A percentile compares a stretch with the other conserved stretches of the same genome.
These are phyloP conservation scores for Cryptus armator DNA, from an alignment of 2,888 invertebrate genomes.

Conservation along the genomic window DNA sequence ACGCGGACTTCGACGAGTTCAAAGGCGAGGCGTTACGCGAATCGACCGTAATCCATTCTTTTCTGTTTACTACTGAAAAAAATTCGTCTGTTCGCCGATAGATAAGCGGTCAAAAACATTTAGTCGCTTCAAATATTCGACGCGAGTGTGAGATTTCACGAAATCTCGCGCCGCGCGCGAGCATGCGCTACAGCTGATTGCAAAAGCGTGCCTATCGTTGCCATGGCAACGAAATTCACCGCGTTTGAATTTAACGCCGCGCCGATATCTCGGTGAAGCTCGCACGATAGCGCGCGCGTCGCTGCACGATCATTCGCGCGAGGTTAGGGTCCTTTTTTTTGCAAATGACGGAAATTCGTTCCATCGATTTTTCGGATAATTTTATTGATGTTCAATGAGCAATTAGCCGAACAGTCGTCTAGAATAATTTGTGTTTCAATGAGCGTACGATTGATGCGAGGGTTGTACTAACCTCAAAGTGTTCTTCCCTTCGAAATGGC, in stretches of 20 bases:
- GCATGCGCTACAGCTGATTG: slow-evolving; percentile 63
- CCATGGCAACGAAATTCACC: slow-evolving; percentile 47
- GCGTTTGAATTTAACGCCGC: slow-evolving; percentile 9
- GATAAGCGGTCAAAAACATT: too few relatives aligned
- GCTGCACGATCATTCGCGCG: too few relatives aligned
- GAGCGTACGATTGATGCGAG: background rate
- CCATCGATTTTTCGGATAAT: too few relatives aligned
- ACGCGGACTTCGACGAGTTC: background rate
- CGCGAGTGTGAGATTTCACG: background rate
- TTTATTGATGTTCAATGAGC: too few relatives aligned
- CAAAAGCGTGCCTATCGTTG: slow-evolving; percentile 8
- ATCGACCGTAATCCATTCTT: too few relatives aligned
- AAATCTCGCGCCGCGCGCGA: slow-evolving; percentile 18
- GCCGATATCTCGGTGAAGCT: background rate
- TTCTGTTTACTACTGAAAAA: too few relatives aligned
- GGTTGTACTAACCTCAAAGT: background rate
- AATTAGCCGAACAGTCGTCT: background rate
- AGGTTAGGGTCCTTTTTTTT: too few relatives aligned
- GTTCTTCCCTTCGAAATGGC: background rate
- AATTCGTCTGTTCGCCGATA: too few relatives aligned
- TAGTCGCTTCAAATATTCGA: background rate
- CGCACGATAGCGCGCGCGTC: too few relatives aligned
- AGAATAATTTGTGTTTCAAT: background rate
- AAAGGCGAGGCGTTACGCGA: background rate
- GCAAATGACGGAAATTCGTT: too few relatives aligned